Base-by-base conservation (phyloP, 2,797 vertebrate genomes). In the Peromyscus nudipes region DNA sequence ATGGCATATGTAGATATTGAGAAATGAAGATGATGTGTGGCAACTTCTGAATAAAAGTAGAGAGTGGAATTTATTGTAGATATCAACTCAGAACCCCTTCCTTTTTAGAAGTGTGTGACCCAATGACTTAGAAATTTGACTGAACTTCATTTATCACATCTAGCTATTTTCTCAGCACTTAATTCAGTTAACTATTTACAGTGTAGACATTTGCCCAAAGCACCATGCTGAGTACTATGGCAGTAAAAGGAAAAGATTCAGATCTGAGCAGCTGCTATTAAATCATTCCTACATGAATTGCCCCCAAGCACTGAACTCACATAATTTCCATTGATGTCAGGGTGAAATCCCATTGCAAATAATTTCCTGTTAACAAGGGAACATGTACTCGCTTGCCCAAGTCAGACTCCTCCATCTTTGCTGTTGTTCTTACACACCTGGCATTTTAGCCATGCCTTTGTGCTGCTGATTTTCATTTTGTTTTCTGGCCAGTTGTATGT, bases 241-340 rank as follows among this genome's bases (percentile, higher is more conserved):
- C 83, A 43, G 67, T 77, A 29, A 94, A 96, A 89, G 82, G 29
- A 60, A 89, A 93, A 55, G 46, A 86, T 57, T 92, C 89, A 21
- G 80, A 92, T 96, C 77, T 85, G 77, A 96, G 96, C 80, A 88
- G 94, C 93, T 97, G 84, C 88, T 88, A 4, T 52, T 80, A 92
- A 96, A 84, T 92, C 94, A 82, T 89, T 92, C 86, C 85, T 94
- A 73, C 52, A 64, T 55, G 84, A 95, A 88, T 92, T 94, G 89
- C 89, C 93, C 88, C 88, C 62, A 69, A 95, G 94, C 89, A 57
- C 37, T 88, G 49, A 27, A 25, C 79, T 89, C 91, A 46, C 86
- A 64, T 92, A 40, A 57, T 94, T 90, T 92, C 86, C 80, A 75
- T 14, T 89, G 88, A 96, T 96, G 92, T 96, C 93, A 86, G 91